Evolutionary conservation across 2,797 vertebrate species (phyloP), one percentile per base, ranked within the genome.

Genomic region (Dendrocincla tyrannina): DNA sequence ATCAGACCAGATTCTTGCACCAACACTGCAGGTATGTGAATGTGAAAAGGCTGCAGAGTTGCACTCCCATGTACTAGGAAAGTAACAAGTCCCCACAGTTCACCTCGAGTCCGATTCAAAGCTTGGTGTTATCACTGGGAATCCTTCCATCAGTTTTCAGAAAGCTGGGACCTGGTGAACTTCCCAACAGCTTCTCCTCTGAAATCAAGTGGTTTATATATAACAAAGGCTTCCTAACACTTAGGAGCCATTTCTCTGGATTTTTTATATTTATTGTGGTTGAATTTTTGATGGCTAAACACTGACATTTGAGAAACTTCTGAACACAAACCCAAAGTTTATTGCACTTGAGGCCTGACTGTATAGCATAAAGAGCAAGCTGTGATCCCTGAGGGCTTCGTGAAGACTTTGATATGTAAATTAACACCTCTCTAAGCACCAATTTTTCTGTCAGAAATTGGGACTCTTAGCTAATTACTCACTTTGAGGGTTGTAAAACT

Each of bases 381-480:
- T 75, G 74, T 44, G 70, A 83, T 80, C 49, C 85, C 60, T 0
- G 1, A 89, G 49, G 88, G 55, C 59, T 89, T 84, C 4, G 3
- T 39, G 60, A 58, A 91, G n/a, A 88, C 52, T 42, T 95, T 92
- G 77, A 76, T 91, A 66, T 62, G 53, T 50, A 92, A 86, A 94
- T 46, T 0, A 68, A 46, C 32, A 52, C 12, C 15, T 49, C 72
- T 32, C 33, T 67, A 42, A 91, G 66, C 44, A 53, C 64, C 39
- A 49, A n/a, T 50, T 91, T 81, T 73, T 87, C 64, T 84, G 58
- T 42, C 79, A 94, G 41, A 93, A 91, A 94, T 39, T 16, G 20
- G 18, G 56, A 76, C 17, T 80, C 41, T 73, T 66, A 47, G 11
- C 17, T 74, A 81, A 79, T 79, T 63, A 39, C 50, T 73, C 28